These are phyloP conservation scores for Emydoidea blandingii DNA, from an alignment of 2,797 vertebrate species.

Conservation along the genomic window DNA sequence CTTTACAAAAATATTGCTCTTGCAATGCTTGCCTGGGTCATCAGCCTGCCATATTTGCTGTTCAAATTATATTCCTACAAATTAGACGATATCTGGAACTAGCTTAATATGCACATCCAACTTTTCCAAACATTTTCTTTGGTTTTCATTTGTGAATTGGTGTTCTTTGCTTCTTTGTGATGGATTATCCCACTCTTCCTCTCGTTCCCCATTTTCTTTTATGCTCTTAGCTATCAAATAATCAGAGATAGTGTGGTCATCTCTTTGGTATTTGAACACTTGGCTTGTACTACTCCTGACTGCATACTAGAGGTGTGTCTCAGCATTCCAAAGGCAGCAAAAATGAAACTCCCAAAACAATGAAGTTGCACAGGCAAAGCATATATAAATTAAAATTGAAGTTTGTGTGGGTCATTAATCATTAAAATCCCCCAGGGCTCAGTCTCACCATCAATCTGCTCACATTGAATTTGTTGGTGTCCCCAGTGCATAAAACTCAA, in stretches of 20 bases:
- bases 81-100: background rate
- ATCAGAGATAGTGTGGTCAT: background rate
- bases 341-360: background rate
- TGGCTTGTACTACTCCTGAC: background rate
- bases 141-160: background rate
- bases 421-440: background rate
- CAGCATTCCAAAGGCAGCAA: background rate
- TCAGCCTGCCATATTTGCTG: background rate
- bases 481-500: background rate
- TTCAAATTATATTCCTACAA: background rate
- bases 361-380: background rate
- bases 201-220: background rate
- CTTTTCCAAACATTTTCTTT: background rate
- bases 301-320: background rate
- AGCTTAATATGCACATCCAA: background rate
- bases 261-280: background rate
- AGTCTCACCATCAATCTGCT: background rate
- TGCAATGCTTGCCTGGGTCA: background rate
- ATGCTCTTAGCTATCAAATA: background rate
- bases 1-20: background rate
- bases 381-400: background rate
- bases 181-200: background rate
- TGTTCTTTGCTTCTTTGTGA: background rate
- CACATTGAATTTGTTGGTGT: background rate
- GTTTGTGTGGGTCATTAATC: background rate